phyloP scores from a whole-genome alignment of 2,888 invertebrate species.

The Dryocosmus kuriphilus region DNA sequence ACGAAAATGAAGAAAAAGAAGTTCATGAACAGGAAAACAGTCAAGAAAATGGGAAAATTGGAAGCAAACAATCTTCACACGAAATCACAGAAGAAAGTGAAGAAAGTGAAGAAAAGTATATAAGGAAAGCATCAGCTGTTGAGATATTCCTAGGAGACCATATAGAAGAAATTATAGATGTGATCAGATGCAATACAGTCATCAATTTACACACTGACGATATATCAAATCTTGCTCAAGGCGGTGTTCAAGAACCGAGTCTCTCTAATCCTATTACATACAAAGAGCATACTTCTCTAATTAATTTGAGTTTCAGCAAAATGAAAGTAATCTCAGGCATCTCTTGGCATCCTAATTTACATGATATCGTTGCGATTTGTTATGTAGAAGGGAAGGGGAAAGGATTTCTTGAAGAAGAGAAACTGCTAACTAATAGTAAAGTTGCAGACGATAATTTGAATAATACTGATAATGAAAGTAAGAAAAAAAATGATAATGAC shows the following conservation, averaged over 20 bases:
- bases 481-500: not conserved
- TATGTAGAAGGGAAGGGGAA: constrained; percentile 56
- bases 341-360: constrained; percentile 69
- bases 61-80: not conserved
- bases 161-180: constrained; percentile 60
- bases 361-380: constrained; percentile 62
- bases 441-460: not conserved
- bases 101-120: constrained; percentile 31
- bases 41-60: constrained; percentile 44
- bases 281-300: constrained; percentile 65
- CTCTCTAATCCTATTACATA: constrained; percentile 49
- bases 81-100: constrained; percentile 34
- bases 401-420: not conserved
- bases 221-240: constrained; percentile 57
- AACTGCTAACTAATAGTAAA: not conserved
- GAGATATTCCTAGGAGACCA: constrained; percentile 59
- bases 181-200: constrained; percentile 65
- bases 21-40: constrained; percentile 46
- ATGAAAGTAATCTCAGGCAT: constrained; percentile 67
- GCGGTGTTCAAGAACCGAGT: not conserved
- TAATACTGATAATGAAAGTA: not conserved
- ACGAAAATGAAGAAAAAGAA: constrained; percentile 40
- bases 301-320: constrained; percentile 62
- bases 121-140: constrained; percentile 42
- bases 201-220: constrained; percentile 71